Base-by-base conservation (phyloP, 2,888 invertebrate species). In the Cheilosia soror region DNA sequence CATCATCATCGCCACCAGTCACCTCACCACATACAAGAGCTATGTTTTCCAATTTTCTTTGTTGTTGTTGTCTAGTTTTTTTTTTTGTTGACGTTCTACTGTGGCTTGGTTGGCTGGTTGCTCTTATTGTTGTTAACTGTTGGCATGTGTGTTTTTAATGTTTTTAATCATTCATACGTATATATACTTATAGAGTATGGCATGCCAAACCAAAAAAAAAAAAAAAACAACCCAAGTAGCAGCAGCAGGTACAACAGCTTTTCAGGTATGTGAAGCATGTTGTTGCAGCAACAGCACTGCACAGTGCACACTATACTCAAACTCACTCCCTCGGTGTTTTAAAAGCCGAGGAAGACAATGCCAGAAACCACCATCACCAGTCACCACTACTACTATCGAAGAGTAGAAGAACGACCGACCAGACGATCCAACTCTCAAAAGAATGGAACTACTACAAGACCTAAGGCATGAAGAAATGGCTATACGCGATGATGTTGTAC, bases 111-210 rank as follows among this genome's bases (percentile, higher is more conserved):
- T 84, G 79, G 79, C 68, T 84, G 80, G 84, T 57, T 84, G 84
- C 84, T 84, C 79, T 80, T 80, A 84, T 84, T 84, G 84, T 84
- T 84, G 63, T 62, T 84, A 72, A 80, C 75, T 84, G 84, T 75
- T 84, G 80, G 84, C 84, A 84, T 84, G 80, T 84, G 83, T 83
- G 80, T 84, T 80, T 81, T 84, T 69, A 84, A 84, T 84, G 75
- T 80, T 84, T 84, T 80, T 84, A 84, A 80, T 76, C 84, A 80
- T 71, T 82, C 71, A 29, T 29, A 27, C 51, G 51, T 51, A 37
- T 42, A 53, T 40, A 40, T 66, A 63, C 55, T 65, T 71, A 53
- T n/a, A 42, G 42, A 55, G 72, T 57, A 57, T 51, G 66, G 72
- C 55, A 77, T 71, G 51, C 63, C 49, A 62, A 66, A 49, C 60